Base-by-base conservation (phyloP, 1,140 invertebrate genomes). In the Hestina assimilis region DNA sequence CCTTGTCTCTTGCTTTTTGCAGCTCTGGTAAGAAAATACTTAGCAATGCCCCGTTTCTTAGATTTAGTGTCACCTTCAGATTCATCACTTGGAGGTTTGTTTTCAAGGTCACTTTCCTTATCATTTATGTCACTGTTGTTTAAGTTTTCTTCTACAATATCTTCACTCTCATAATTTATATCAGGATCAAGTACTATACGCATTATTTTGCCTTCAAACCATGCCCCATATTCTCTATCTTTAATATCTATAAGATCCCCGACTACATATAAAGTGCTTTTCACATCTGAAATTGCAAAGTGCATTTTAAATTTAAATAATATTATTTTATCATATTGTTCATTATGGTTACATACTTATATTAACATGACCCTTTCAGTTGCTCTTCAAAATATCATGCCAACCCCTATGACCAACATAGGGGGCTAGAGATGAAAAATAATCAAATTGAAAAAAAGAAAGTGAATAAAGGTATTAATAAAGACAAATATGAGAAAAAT, bases 191-290 rank as follows among this genome's bases (percentile, higher is more conserved):
- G 26, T 3, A 87, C 78, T 53, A 89, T 87, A 50, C 75, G 74
- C 3, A 87, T 31, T 59, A 93, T 90, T 69, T 89, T 89, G 0
- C 89, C 92, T 76, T 94, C 93, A 70, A 91, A 91, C 93, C 93
- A 94, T n/a, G 91, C 89, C 12, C 92, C 92, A 31, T 80, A 68
- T 42, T 85, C 82, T 65, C 91, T 89, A 54, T 91, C 89, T 58
- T 65, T 79, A 17, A 91, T 91, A 87, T 97, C 95, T 56, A 96
- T 80, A 1, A 92, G 80, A 82, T 96, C 95, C 23, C 92, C 94
- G 59, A 93, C 64, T 76, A 87, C 81, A 70, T 92, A 94, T 71
- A 91, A 91, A 43, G 78, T 67, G 69, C 92, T 92, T 43, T 87
- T 70, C n/a, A 83, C 67, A 70, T 91, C 85, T 78, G 67, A 24